phyloP scores from a whole-genome alignment of 2,797 vertebrate species.

The Diglossa cyanea region DNA sequence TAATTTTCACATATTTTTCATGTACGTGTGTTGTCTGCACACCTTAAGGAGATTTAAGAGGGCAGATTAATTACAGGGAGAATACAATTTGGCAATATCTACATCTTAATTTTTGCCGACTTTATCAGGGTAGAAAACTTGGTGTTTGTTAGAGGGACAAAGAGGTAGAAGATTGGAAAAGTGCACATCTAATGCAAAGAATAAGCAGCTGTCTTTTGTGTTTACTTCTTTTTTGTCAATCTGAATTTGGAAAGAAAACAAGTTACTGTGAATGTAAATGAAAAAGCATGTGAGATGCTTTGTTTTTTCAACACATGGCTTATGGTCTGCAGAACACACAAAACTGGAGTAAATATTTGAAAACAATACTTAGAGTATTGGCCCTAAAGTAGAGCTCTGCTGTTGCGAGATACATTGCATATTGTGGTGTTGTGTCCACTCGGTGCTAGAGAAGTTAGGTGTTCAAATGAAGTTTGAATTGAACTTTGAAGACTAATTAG shows the following conservation, averaged over 20 bases:
- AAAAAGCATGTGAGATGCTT: not conserved
- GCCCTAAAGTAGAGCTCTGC: not conserved
- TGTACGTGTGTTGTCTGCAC: accelerated
- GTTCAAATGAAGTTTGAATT: not conserved
- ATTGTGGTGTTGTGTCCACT: not conserved
- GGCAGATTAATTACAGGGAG: not conserved
- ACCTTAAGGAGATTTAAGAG: not conserved
- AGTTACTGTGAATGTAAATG: not conserved
- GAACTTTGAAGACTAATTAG: not conserved
- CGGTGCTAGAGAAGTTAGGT: not conserved
- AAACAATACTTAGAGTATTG: not conserved
- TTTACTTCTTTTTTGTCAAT: not conserved
- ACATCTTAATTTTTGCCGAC: not conserved
- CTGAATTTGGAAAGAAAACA: not conserved
- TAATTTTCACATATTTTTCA: not conserved
- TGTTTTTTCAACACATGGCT: not conserved
- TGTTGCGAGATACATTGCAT: not conserved
- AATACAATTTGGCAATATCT: not conserved
- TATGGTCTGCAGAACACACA: not conserved
- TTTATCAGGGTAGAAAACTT: not conserved
- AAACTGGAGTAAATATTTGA: not conserved
- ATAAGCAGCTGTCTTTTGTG: not conserved
- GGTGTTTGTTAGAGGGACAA: not conserved
- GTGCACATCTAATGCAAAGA: not conserved
- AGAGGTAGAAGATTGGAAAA: not conserved